Evolutionary conservation across 2,888 invertebrate species (phyloP).

Genomic region (Ypsolopha scabrella): DNA sequence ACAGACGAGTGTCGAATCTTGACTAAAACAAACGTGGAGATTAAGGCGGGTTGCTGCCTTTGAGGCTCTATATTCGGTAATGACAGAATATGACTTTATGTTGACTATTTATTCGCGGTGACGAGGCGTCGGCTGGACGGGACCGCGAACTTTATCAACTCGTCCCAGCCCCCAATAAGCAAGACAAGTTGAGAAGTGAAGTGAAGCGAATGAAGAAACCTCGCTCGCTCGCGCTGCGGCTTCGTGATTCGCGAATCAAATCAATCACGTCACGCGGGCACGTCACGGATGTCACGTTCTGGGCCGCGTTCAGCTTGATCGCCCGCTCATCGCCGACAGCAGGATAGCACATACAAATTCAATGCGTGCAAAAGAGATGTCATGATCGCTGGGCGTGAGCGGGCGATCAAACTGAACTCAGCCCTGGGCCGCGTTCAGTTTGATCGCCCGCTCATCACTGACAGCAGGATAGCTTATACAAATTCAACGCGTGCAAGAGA

Average conservation of each 20-base stretch:
- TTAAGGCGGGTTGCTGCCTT: constrained; percentile 33
- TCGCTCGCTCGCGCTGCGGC: neutral
- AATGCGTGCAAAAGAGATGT: too few relatives aligned
- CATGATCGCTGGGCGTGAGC: too few relatives aligned
- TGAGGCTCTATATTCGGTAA: constrained; percentile 37
- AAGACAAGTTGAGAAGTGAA: neutral
- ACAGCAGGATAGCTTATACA: too few relatives aligned
- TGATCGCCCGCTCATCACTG: too few relatives aligned
- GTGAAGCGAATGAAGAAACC: neutral
- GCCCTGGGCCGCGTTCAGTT: too few relatives aligned
- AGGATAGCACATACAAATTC: too few relatives aligned
- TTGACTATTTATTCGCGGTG: constrained; percentile 52
- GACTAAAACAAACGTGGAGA: constrained; percentile 20
- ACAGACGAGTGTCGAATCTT: constrained; percentile 54
- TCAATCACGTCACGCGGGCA: constrained; percentile 1
- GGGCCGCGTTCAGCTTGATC: too few relatives aligned
- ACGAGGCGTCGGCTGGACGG: constrained; percentile 39
- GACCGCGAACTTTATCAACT: constrained; percentile 30
- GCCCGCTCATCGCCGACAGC: too few relatives aligned
- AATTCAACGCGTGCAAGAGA: too few relatives aligned
- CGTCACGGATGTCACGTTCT: neutral
- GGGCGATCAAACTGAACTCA: too few relatives aligned
- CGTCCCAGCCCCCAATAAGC: too few relatives aligned
- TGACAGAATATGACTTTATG: constrained; percentile 39
- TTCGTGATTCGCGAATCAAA: neutral